Conservation (phyloP, 2,797 vertebrate species). For the Ciconia nigra region DNA sequence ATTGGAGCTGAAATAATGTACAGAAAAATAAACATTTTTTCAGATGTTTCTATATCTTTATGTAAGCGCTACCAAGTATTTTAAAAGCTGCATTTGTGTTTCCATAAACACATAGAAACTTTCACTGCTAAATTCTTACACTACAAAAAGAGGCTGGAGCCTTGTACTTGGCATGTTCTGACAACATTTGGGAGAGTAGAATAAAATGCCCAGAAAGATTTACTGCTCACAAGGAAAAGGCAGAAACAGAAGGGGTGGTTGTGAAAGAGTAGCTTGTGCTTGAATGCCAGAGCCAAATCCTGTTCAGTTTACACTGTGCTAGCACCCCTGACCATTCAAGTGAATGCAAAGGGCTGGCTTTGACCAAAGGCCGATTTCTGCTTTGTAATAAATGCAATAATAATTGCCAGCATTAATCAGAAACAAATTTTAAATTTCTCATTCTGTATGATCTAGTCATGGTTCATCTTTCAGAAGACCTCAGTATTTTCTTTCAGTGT, state of each 20-base stretch:
- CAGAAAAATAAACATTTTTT: background rate
- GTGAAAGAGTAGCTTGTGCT: background rate
- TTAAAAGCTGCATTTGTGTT: slow-evolving; percentile 5
- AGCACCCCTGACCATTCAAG: background rate
- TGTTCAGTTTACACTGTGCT: background rate
- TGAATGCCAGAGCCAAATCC: background rate
- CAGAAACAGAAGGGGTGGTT: background rate
- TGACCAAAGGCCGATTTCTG: background rate
- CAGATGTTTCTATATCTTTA: background rate
- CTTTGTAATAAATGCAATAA: background rate
- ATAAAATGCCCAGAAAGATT: background rate
- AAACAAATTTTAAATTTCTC: background rate
- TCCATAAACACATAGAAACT: background rate
- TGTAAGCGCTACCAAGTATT: background rate
- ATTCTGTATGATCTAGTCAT: background rate
- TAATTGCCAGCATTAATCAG: background rate
- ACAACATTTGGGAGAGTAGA: background rate
- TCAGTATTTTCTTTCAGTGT: background rate
- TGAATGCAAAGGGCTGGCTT: background rate
- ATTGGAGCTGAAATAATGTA: background rate
- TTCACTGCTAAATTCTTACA: background rate
- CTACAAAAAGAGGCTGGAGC: background rate
- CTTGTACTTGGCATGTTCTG: background rate
- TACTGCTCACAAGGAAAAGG: background rate
- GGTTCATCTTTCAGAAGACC: background rate